Base-by-base conservation (phyloP, 1,140 invertebrate genomes). In the Hyphantria cunea region DNA sequence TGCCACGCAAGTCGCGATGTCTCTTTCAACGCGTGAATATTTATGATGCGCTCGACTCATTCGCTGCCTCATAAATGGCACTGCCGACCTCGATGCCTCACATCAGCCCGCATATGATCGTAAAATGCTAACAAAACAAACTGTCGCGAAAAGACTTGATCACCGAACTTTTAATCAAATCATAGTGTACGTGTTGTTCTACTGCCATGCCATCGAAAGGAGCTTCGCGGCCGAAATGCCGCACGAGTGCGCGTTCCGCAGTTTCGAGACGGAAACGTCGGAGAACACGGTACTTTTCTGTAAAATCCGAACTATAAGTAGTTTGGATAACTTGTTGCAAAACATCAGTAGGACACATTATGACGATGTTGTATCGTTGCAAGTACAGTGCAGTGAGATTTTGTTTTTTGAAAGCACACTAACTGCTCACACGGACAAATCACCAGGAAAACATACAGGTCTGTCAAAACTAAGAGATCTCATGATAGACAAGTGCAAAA, bases 391-490 rank as follows among this genome's bases (percentile, higher is more conserved):
- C 85, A 96, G 94, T 86, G 95, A 96, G 84, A 94, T 95, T 60
- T 86, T 96, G 42, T 95, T 96, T 86, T 95, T 95, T 84, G 95
- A 96, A 86, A 96, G 94, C 78, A 93, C 93, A 51, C 84, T 96
- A 14, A 76, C 75, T 39, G 79, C 85, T 50, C 82, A 86, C 15
- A 63, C 84, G 0, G 82, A 86, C 14, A 81, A 83, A 63, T 54
- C 68, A 0, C 52, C 80, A 6, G 77, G 75, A 41, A 89, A 86
- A 92, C 69, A 88, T 67, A 72, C 92, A 9, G 85, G 76, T 61
- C 71, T 88, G 17, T 76, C 77, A 11, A 89, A 94, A 50, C 87
- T 97, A 37, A 90, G 93, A 68, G 93, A 95, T 63, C 91, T 97
- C 11, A 90, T 92, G 47, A 92, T 97, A 61, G 95, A 96, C 72